Evolutionary conservation across 2,888 invertebrate genomes (phyloP), one percentile per base, ranked within the genome.

Genomic region (Heliconius sara): DNA sequence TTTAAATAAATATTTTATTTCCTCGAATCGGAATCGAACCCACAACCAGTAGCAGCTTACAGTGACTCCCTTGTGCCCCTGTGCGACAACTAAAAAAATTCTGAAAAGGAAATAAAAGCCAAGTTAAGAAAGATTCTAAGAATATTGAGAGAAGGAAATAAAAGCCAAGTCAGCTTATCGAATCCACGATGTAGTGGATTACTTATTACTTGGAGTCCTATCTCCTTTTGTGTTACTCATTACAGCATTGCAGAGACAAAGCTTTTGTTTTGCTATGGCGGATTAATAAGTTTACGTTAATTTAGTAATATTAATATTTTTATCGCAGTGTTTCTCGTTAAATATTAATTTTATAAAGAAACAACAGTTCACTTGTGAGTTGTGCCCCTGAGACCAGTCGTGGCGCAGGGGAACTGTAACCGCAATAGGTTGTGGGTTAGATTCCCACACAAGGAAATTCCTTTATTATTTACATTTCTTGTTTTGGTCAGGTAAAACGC

Each of bases 201-300:
- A 74, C 65, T 71, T 16, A 72, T 73, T 74, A 74, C 65, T 71
- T 16, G 63, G 39, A 52, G 63, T 60, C 63, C 73, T 39, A 74
- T 74, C 30, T 76, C 72, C 79, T 66, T 79, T 77, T 76, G 72
- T 73, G 72, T 63, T 73, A 52, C 66, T 77, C 73, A n/a, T 76
- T 60, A 79, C 73, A 60, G 76, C 65, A 60, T 73, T 39, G 43
- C n/a, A 27, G n/a, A 75, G 63, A 76, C 70, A 75, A 52, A 43
- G 39, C 57, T 76, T 66, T 79, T 76, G 72, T 76, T 43, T 47
- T 72, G 27, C 25, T 76, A 72, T 27, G 27, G 43, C 6, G 39
- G 60, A 79, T 73, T 79, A 60, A 79, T 79, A 67, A 72, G n/a
- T 27, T 79, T 43, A 76, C 1, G 43, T 72, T 27, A 66, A 34